Base-by-base conservation (phyloP, 2,113 vertebrate genomes). In the Girardinichthys multiradiatus region DNA sequence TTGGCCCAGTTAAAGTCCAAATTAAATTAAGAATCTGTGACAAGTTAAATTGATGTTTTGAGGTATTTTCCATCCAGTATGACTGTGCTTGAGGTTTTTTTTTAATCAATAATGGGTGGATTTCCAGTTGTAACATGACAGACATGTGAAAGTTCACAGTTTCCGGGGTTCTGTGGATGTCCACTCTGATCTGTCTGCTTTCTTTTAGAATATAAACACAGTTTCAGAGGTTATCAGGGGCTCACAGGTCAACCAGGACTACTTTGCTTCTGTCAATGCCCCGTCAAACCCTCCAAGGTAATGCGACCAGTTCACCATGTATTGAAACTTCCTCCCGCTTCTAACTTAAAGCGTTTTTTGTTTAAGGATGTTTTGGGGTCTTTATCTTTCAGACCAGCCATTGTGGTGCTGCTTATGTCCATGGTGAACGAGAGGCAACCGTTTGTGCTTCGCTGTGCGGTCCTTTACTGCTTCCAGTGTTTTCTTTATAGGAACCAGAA, bases 381-480 rank as follows among this genome's bases (percentile, higher is more conserved):
- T 64, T 21, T 35, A 27, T 21, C 24, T 61, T 10, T 64, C 77
- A 99, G 98, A 77, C 97, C 98, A 1, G 98, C 98, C 0, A 99
- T 99, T 0, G 98, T 99, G 4, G 98, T 99, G 4, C 94, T 99
- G 9, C 96, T 99, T 54, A 98, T 99, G 97, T 99, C 98, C 80
- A 99, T 99, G 98, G 98, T 99, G 13, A 99, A 99, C 0, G 98
- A 99, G 82, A 93, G 97, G 65, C 98, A 99, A 85, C 98, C 98
- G 0, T 99, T 99, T 13, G 98, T 99, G 30, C 93, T 99, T 8
- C 97, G 97, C 26, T 99, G 98, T 60, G 98, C 98, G 0, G 98
- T 99, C 35, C 96, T 99, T 65, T 99, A 99, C 83, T 99, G 98
- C 59, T 99, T 99, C 93, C 98, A 99, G 92, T 99, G 98, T 90